These are phyloP conservation scores for Ormyrus thymus DNA, from an alignment of 2,888 invertebrate species.

Conservation along the genomic window DNA sequence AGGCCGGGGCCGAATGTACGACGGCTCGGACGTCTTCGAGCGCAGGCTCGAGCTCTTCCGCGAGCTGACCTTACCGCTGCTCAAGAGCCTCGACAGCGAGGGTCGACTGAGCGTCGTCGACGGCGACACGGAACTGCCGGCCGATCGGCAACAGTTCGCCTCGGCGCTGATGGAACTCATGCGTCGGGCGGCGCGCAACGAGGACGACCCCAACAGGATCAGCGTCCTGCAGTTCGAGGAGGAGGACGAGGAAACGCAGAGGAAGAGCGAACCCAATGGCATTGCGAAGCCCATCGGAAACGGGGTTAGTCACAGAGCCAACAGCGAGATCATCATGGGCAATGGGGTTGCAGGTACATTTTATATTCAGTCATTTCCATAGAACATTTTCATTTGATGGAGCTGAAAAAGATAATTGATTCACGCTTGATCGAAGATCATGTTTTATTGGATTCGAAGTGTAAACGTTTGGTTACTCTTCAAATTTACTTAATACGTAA, in stretches of 20 bases:
- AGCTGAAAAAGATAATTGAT: too few species aligned
- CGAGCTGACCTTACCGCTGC: constrained; percentile 91
- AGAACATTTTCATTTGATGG: too few species aligned
- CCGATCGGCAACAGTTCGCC: constrained; percentile 87
- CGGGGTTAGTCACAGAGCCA: constrained; percentile 59
- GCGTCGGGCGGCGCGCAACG: constrained; percentile 72
- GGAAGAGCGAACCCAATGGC: constrained; percentile 64
- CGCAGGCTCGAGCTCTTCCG: constrained; percentile 90
- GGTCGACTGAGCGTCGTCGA: constrained; percentile 91
- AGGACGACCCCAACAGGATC: constrained; percentile 60
- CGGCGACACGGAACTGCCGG: constrained; percentile 87
- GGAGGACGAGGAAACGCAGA: constrained; percentile 21
- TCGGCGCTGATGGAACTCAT: constrained; percentile 83
- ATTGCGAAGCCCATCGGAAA: constrained; percentile 76
- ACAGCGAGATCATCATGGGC: constrained; percentile 53
- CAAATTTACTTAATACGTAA: too few species aligned
- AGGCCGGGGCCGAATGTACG: constrained; percentile 89
- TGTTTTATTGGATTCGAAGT: too few species aligned
- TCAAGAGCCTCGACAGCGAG: constrained; percentile 88
- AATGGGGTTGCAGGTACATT: constrained; percentile 56
- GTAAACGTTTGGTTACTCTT: too few species aligned
- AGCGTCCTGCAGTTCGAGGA: constrained; percentile 34
- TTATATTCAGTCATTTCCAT: too few species aligned
- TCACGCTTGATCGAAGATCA: too few species aligned
- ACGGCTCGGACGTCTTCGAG: constrained; percentile 90